Conservation (phyloP, 2,113 vertebrate genomes). For the Plecotus auritus region DNA sequence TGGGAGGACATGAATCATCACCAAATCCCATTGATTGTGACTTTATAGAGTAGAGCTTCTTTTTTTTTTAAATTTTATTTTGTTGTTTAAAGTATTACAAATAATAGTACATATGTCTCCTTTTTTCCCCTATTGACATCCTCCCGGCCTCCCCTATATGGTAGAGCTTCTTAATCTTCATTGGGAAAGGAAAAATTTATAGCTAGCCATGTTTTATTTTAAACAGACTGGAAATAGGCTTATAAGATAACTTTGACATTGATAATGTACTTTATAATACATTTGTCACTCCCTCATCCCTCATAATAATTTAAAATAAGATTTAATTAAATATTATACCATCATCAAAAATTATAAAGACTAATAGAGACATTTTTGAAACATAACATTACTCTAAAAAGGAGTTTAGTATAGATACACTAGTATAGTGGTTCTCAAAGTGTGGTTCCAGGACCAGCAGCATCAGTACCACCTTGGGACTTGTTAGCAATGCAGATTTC, state of each 20-base stretch:
- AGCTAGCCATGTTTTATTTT: not conserved
- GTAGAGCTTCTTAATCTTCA: constrained; percentile 8
- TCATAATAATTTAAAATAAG: not conserved
- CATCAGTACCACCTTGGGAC: not conserved
- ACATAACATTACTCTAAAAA: not conserved
- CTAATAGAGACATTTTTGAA: constrained; percentile 1
- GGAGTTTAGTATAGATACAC: not conserved
- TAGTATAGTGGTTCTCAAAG: not conserved
- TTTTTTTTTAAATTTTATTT: no score
- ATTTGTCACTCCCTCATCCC: not conserved
- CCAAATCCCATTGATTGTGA: not conserved
- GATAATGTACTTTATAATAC: not conserved
- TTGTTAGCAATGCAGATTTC: not conserved
- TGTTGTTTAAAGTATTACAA: no score
- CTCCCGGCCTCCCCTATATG: no score
- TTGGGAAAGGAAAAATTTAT: constrained; percentile 1
- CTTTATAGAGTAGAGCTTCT: not conserved
- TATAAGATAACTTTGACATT: not conserved
- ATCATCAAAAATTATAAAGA: not conserved
- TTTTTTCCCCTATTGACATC: no score
- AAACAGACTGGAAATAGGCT: not conserved
- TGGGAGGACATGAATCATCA: not conserved
- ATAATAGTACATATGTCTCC: no score
- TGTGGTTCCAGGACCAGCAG: not conserved
- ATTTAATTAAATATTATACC: constrained; percentile 15